Evolutionary conservation across 1,140 invertebrate species (phyloP).

Genomic region (Leptopilina clavipes): DNA sequence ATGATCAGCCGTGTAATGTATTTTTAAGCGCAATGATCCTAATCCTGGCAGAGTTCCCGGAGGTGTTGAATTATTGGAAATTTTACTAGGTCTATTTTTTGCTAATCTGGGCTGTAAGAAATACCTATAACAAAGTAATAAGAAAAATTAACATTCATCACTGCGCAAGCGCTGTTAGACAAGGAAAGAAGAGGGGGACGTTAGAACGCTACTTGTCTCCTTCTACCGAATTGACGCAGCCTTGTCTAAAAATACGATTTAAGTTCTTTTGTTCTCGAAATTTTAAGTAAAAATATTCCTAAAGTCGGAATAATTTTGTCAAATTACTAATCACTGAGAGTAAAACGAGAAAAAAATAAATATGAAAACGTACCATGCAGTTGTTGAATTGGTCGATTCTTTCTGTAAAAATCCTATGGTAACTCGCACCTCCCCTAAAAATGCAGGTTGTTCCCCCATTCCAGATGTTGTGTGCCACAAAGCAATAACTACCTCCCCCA

Average conservation of each 20-base stretch:
- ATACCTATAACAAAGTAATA: conserved; percentile 80
- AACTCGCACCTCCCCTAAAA: conserved; percentile 90
- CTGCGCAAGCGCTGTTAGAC: no score
- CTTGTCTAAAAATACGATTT: no score
- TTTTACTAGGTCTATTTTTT: conserved; percentile 77
- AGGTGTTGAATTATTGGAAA: conserved; percentile 80
- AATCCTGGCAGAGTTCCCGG: conserved; percentile 81
- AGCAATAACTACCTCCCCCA: conserved; percentile 84
- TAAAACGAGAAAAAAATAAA: no score
- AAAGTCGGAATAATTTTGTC: no score
- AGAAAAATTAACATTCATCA: not conserved
- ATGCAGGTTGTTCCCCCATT: conserved; percentile 83
- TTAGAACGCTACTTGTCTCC: no score
- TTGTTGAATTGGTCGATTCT: conserved; percentile 76
- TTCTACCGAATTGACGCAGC: no score
- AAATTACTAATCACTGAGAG: no score
- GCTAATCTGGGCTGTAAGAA: conserved; percentile 85
- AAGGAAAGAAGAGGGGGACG: no score
- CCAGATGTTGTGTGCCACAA: conserved; percentile 89
- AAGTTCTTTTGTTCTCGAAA: no score
- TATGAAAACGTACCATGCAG: conserved; percentile 77
- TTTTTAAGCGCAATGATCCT: conserved; percentile 87
- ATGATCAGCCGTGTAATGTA: conserved; percentile 91
- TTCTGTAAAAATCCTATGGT: conserved; percentile 82
- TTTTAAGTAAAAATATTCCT: no score